Evolutionary conservation across 2,888 invertebrate species (phyloP).

Genomic region (Rhagonycha lutea): DNA sequence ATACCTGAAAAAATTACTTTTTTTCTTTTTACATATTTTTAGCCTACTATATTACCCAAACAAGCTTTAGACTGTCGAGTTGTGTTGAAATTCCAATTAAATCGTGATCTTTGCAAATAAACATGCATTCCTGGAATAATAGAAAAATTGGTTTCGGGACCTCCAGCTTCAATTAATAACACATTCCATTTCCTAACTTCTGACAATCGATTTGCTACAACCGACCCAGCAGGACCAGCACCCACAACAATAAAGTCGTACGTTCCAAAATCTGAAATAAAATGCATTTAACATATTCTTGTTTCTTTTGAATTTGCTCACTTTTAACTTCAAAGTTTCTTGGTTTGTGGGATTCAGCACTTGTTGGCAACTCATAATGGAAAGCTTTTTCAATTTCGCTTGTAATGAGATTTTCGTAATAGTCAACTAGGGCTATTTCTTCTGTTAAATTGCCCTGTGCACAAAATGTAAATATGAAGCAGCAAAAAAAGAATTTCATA

Average conservation of each 20-base stretch:
- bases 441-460: too few species aligned
- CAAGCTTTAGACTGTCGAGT: conserved; percentile 3
- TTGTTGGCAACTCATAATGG: not conserved
- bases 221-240: conserved; percentile 68
- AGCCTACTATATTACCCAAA: not conserved
- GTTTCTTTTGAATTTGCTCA: not conserved
- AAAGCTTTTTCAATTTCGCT: not conserved
- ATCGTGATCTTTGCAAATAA: conserved; percentile 16
- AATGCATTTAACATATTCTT: not conserved
- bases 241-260: conserved; percentile 74
- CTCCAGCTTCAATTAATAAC: conserved; percentile 68
- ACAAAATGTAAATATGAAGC: too few species aligned
- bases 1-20: conserved; percentile 22
- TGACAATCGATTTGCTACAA: conserved; percentile 66
- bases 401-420: conserved; percentile 1
- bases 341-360: not conserved
- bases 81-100: conserved; percentile 21
- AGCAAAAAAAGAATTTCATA: too few species aligned
- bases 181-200: conserved; percentile 69
- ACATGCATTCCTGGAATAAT: conserved; percentile 14
- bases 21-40: not conserved
- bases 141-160: conserved; percentile 13
- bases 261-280: conserved; percentile 5
- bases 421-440: not conserved
- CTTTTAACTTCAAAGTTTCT: not conserved